A percentile compares a stretch with the other conserved stretches of the same genome.
Evolutionary conservation across 53 echinoderm and acorn worm species (phyloP).

Genomic region (Echinarachnius parma): DNA sequence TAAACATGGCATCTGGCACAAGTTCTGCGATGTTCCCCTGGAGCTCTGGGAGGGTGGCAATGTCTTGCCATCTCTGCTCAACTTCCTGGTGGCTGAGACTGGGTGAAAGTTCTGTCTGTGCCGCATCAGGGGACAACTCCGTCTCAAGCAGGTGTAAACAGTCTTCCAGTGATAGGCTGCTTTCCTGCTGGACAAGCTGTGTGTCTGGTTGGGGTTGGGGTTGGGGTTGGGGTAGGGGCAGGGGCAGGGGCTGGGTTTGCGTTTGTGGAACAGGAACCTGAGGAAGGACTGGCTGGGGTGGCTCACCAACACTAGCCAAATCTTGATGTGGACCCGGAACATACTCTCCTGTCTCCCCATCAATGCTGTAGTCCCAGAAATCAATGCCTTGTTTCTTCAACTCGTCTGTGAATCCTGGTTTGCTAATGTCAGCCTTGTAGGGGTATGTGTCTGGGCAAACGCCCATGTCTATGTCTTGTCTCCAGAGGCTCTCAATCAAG

Average conservation of each 20-base stretch:
- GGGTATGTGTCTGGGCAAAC: conserved; percentile 75
- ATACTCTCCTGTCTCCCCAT: conserved; percentile 95
- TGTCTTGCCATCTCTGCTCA: conserved; percentile 91
- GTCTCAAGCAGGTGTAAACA: conserved; percentile 84
- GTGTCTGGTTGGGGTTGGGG: conserved; percentile 7
- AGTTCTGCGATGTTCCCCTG: conserved; percentile 44
- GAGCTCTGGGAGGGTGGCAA: conserved; percentile 83
- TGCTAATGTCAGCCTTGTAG: conserved; percentile 63
- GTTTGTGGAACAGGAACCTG: no score
- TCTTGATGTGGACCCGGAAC: conserved; percentile 54
- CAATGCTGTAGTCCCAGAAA: conserved; percentile 61
- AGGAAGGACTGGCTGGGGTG: conserved; percentile 25
- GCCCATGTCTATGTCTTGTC: conserved; percentile 98
- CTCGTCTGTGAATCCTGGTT: conserved; percentile 43
- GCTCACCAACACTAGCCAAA: conserved; percentile 34
- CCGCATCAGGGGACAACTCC: conserved; percentile 54
- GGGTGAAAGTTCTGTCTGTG: conserved; percentile 34
- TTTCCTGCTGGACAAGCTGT: conserved; percentile 39
- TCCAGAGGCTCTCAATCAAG: conserved; percentile 85
- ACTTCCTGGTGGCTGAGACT: conserved; percentile 61
- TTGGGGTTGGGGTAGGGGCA: background rate
- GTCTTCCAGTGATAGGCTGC: conserved; percentile 75
- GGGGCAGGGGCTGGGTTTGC: no score
- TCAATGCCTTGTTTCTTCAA: conserved; percentile 75
- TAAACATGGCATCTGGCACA: conserved; percentile 28